Base-by-base conservation (phyloP, 1,140 invertebrate genomes). In the Drosophila repleta region DNA sequence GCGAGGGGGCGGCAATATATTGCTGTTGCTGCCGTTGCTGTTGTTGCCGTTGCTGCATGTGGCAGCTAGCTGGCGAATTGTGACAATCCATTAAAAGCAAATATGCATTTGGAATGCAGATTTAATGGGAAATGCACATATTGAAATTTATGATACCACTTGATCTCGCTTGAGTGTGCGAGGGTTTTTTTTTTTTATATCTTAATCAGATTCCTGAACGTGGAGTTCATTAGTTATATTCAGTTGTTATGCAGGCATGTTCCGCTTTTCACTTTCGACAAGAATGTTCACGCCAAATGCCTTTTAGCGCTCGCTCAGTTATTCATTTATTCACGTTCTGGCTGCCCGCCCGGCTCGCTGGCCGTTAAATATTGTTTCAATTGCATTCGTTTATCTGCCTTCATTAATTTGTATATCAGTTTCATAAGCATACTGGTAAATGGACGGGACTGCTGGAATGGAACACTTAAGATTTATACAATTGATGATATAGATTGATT, bases 141-240 rank as follows among this genome's bases (percentile, higher is more conserved):
- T 73, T 73, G 70, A 67, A 73, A 72, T 72, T 72, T 72, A 72
- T 66, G 69, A 65, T 71, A 35, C 68, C 53, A 57, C 52, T 53
- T 48, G 39, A 41, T 41, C 39, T 41, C 39, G 39, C 39, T 41
- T 17, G 39, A 15, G 32, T 51, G 17, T 56, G 1, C 21, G n/a
- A 43, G 18, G 26, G 20, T 35, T 18, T 41, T 13, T 10, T 1
- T 45, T 10, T 24, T 15, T 24, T 15, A 51, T 70, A 57, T 39
- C 61, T 65, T 58, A 65, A 71, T 71, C 35, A 65, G 64, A 65
- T 71, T 65, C 68, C 68, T 45, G 64, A 71, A 65, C 68, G 62
- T 71, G 53, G 51, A 49, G 43, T 70, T 65, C 45, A 58, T 65
- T 71, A 51, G 26, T 45, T 57, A 32, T 13, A n/a, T 8, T 56